Conservation (phyloP, 2,797 vertebrate genomes). For the Anas bernieri region DNA sequence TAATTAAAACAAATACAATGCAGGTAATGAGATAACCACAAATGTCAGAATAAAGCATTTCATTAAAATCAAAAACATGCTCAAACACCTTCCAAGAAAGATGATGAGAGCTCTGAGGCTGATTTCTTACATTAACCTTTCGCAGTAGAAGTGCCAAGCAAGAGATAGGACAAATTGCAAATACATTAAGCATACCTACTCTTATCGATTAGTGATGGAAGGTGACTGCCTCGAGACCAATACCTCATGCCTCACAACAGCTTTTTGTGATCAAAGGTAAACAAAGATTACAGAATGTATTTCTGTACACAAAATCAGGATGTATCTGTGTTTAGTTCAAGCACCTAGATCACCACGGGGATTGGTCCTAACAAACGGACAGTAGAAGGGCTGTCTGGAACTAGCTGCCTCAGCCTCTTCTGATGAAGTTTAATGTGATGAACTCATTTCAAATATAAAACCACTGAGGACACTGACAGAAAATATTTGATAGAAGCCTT, state of each 20-base stretch:
- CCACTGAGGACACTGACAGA: not conserved
- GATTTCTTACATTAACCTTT: not conserved
- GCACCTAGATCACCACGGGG: not conserved
- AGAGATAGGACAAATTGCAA: not conserved
- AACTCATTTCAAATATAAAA: not conserved
- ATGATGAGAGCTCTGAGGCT: not conserved
- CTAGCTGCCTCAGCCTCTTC: not conserved
- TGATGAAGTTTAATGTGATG: not conserved
- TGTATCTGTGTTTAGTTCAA: not conserved
- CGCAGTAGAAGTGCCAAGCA: not conserved
- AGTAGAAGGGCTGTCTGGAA: not conserved
- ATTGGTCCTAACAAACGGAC: not conserved
- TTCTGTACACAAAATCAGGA: not conserved
- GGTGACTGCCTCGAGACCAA: not conserved
- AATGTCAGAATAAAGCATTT: not conserved
- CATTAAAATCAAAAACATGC: not conserved
- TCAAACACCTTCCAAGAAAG: not conserved
- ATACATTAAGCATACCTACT: not conserved
- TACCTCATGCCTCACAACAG: not conserved
- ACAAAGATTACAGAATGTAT: not conserved
- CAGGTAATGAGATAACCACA: not conserved
- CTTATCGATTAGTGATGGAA: not conserved
- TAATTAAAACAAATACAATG: not conserved
- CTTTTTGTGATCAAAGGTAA: not conserved
- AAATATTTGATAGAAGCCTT: not conserved